Evolutionary conservation across 2,797 vertebrate species (phyloP).

Genomic region (Argyrosomus regius): DNA sequence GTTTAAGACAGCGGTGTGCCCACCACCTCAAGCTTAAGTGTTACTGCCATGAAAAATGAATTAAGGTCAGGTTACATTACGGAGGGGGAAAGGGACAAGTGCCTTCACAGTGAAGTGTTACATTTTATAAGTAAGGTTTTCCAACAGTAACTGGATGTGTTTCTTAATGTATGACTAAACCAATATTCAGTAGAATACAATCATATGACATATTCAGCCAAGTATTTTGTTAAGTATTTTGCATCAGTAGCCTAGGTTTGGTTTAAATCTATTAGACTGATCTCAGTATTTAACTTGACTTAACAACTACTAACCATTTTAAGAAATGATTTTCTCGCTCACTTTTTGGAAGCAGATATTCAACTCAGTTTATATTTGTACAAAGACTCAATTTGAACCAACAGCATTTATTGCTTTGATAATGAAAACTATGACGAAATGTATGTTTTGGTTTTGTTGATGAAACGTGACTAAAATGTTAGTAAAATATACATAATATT

Average conservation of each 20-base stretch:
- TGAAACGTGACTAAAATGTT: too few species aligned
- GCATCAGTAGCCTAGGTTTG: neutral
- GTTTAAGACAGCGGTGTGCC: conserved; percentile 12
- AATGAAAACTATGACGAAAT: too few species aligned
- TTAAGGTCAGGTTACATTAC: conserved; percentile 19
- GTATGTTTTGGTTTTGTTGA: too few species aligned
- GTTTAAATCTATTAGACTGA: neutral
- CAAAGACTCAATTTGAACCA: too few species aligned
- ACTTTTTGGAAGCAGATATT: too few species aligned
- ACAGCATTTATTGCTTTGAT: too few species aligned
- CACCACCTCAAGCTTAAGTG: neutral
- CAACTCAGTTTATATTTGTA: too few species aligned
- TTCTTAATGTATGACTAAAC: too few species aligned
- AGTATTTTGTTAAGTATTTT: neutral
- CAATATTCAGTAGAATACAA: neutral
- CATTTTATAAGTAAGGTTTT: neutral
- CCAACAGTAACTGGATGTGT: too few species aligned
- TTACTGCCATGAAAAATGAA: conserved; percentile 21
- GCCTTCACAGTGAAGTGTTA: neutral
- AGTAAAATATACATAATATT: too few species aligned
- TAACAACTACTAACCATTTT: neutral
- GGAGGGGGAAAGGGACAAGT: neutral
- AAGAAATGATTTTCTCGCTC: neutral
- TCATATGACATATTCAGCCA: neutral
- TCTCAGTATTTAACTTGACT: neutral